These are phyloP conservation scores for Ormyrus thymus DNA, from an alignment of 2,888 invertebrate genomes.

Conservation along the genomic window DNA sequence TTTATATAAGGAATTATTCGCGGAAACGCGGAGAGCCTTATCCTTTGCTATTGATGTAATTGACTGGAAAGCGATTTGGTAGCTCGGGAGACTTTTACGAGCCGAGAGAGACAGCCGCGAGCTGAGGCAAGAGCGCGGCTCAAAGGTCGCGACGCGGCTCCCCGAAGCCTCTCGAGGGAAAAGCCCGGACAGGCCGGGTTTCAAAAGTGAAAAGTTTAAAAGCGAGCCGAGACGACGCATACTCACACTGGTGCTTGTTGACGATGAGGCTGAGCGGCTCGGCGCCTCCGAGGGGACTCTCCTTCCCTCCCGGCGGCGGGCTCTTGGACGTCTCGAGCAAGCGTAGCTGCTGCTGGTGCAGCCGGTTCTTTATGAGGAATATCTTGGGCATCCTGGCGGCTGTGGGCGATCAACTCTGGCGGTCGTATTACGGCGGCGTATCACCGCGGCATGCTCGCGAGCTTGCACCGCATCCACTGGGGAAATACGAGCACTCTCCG, in stretches of 20 bases:
- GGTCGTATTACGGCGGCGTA: neutral
- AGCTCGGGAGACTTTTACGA: no score
- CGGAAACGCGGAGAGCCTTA: constrained; percentile 34
- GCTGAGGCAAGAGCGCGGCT: no score
- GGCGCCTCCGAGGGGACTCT: constrained; percentile 71
- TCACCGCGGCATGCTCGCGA: constrained; percentile 15
- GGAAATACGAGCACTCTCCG: no score
- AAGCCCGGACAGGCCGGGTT: neutral
- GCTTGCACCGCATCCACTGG: no score
- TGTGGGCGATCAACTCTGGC: neutral
- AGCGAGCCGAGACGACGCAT: neutral
- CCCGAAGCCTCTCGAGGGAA: no score
- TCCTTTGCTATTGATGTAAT: constrained; percentile 30
- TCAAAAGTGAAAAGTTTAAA: neutral
- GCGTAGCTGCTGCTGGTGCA: constrained; percentile 92
- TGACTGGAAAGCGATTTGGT: neutral
- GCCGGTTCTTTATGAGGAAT: constrained; percentile 91
- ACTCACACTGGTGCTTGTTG: constrained; percentile 75
- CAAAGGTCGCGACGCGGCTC: no score
- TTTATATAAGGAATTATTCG: constrained; percentile 49
- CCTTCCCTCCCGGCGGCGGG: constrained; percentile 69
- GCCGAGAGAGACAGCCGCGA: no score
- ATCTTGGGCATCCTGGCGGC: constrained; percentile 88
- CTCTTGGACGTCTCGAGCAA: constrained; percentile 83
- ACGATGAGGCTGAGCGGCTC: constrained; percentile 77